These are phyloP conservation scores for Alces alces DNA, from an alignment of 2,113 vertebrate species.

Conservation along the genomic window DNA sequence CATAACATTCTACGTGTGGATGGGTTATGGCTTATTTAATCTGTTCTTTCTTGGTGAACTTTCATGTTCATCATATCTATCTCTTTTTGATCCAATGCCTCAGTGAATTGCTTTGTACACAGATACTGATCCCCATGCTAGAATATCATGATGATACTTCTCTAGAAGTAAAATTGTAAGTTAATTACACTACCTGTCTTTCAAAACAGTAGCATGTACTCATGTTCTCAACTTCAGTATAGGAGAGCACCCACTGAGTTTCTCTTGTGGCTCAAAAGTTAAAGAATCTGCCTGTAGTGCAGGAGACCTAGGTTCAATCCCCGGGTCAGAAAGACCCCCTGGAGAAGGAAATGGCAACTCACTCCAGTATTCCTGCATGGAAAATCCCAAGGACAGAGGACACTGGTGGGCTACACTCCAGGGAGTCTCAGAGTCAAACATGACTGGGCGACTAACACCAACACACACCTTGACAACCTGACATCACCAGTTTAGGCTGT, in stretches of 20 bases:
- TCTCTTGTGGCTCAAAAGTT: neutral
- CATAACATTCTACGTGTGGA: neutral
- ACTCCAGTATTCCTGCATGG: neutral
- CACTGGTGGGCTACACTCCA: neutral
- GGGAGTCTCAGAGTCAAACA: neutral
- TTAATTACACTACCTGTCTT: neutral
- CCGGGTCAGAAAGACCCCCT: neutral
- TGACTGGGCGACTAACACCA: rapidly evolving
- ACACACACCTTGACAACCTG: neutral
- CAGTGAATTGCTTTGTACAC: neutral
- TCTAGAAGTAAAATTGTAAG: neutral
- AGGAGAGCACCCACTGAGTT: neutral
- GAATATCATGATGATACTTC: neutral
- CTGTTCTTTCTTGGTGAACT: neutral
- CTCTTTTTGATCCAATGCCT: neutral
- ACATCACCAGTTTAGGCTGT: too few relatives aligned
- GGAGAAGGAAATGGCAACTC: neutral
- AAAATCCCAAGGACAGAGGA: neutral
- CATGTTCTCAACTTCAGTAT: rapidly evolving
- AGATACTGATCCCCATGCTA: neutral
- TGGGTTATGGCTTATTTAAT: neutral
- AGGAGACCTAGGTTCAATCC: neutral
- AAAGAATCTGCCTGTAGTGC: neutral
- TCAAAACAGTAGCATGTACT: neutral
- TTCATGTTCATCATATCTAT: neutral